Evolutionary conservation across 2,113 vertebrate species (phyloP).

Genomic region (Carassius gibelio): DNA sequence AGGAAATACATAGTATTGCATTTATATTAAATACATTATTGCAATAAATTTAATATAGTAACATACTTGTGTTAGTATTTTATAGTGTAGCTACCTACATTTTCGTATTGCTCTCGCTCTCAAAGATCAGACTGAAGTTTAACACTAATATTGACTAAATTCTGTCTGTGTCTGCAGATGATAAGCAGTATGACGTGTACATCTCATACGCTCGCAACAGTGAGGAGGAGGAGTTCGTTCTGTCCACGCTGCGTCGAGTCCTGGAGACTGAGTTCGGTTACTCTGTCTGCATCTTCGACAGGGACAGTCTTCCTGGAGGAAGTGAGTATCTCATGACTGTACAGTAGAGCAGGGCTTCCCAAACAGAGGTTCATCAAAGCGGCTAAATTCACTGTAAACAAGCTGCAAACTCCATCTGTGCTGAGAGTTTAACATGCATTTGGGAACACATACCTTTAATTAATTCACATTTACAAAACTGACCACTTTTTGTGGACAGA

Average conservation of each 20-base stretch:
- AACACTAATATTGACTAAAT: neutral
- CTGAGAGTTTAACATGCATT: neutral
- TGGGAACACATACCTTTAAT: neutral
- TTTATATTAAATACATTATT: no score
- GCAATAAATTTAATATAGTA: no score
- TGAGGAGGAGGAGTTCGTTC: slow-evolving; percentile 92
- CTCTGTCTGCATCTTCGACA: slow-evolving; percentile 93
- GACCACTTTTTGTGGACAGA: neutral
- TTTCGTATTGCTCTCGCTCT: no score
- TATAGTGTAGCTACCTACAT: no score
- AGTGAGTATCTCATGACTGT: slow-evolving; percentile 81
- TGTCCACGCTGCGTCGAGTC: slow-evolving; percentile 84
- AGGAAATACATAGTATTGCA: no score
- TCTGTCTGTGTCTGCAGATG: slow-evolving; percentile 71
- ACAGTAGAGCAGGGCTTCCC: neutral
- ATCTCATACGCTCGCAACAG: slow-evolving; percentile 92
- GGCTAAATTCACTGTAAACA: neutral
- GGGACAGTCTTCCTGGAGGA: slow-evolving; percentile 95
- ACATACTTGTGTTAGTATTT: no score
- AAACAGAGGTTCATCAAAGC: no score
- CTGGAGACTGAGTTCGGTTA: slow-evolving; percentile 94
- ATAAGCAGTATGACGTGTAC: slow-evolving; percentile 95
- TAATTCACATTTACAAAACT: neutral
- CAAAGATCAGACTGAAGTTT: neutral
- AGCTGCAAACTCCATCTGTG: neutral